These are phyloP conservation scores for Rhea pennata DNA, from an alignment of 2,113 vertebrate genomes.

Conservation along the genomic window DNA sequence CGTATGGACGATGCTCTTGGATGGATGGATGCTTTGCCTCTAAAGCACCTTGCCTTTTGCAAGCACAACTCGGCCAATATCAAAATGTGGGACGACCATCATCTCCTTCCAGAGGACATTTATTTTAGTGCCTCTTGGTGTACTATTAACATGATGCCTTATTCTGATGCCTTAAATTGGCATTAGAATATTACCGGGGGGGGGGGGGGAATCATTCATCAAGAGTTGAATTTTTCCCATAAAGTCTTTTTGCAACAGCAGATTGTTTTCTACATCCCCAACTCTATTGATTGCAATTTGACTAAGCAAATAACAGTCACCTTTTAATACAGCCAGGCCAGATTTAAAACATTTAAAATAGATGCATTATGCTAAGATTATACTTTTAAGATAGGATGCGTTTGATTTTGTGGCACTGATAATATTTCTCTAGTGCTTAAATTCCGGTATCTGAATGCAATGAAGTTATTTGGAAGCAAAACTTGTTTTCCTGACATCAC, in stretches of 20 bases:
- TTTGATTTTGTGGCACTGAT: not conserved
- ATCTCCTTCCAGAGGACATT: not conserved
- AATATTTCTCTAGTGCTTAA: not conserved
- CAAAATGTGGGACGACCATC: not conserved
- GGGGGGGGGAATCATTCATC: too few relatives aligned
- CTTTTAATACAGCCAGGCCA: not conserved
- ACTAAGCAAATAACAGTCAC: not conserved
- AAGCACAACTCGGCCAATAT: fast-evolving
- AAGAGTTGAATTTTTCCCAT: not conserved
- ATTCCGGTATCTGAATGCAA: not conserved
- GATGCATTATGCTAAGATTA: not conserved
- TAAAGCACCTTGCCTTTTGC: not conserved
- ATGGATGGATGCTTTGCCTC: not conserved
- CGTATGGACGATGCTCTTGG: not conserved
- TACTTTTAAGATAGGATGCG: not conserved
- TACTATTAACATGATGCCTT: not conserved
- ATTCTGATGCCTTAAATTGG: not conserved
- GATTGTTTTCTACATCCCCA: not conserved
- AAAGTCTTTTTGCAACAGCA: not conserved
- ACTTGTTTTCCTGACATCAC: not conserved
- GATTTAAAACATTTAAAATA: not conserved
- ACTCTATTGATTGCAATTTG: not conserved
- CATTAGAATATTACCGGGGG: not conserved
- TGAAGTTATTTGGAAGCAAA: not conserved
- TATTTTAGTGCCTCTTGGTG: conserved; percentile 25